These are phyloP conservation scores for Himalopsyche kuldschensis DNA, from an alignment of 2,888 invertebrate species.

Conservation along the genomic window DNA sequence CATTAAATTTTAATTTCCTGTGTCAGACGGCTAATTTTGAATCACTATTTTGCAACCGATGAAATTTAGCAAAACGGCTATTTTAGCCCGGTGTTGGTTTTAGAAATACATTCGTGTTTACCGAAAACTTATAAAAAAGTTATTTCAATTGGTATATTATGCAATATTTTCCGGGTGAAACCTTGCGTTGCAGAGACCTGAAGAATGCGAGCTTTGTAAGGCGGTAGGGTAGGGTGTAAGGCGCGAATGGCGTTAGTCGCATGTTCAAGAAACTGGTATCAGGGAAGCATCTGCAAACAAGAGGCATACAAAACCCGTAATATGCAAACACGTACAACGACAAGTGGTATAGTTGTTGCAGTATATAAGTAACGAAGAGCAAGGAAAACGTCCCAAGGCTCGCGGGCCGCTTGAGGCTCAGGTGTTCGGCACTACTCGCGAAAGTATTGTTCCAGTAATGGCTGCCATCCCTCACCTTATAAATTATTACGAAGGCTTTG, in stretches of 20 bases:
- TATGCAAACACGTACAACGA: conserved; percentile 6
- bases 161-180: background rate
- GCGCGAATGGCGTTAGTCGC: background rate
- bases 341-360: background rate
- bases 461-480: conserved; percentile 29
- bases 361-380: background rate
- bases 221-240: background rate
- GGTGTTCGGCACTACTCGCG: conserved; percentile 13
- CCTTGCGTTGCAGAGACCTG: background rate
- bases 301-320: conserved; percentile 7
- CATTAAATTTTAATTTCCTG: too few relatives aligned
- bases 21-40: too few relatives aligned
- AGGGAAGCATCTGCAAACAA: conserved; percentile 3
- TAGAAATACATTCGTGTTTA: too few relatives aligned
- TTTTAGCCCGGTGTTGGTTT: too few relatives aligned
- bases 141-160: too few relatives aligned
- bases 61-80: too few relatives aligned
- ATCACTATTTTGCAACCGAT: too few relatives aligned
- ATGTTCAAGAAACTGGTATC: background rate
- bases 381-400: background rate
- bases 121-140: too few relatives aligned
- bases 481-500: conserved; percentile 21
- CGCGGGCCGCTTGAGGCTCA: conserved; percentile 9
- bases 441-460: conserved; percentile 23
- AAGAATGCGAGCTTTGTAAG: background rate